A percentile compares a stretch with the other conserved stretches of the same genome.
These are phyloP conservation scores for Oikopleura albicans DNA, from an alignment of 23 tunicate species.

Conservation along the genomic window DNA sequence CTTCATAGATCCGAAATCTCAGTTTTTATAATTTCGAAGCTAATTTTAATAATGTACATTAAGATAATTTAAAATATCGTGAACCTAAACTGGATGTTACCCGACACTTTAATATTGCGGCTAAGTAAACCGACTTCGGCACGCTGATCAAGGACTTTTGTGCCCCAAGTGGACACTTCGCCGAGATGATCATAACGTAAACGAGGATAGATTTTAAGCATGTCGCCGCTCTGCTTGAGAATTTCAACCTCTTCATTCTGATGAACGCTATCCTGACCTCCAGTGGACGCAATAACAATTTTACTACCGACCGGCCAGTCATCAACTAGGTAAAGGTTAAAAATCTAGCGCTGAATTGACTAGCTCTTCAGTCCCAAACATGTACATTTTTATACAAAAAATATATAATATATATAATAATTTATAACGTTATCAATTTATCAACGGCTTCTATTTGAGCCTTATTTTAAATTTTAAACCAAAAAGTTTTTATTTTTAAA, in stretches of 20 bases:
- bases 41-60: background rate
- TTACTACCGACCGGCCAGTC: conserved; percentile 56
- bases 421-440: too few relatives aligned
- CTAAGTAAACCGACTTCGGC: conserved; percentile 82
- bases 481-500: background rate
- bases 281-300: conserved; percentile 73
- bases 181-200: background rate
- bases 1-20: too few relatives aligned
- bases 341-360: too few relatives aligned
- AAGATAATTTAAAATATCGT: background rate
- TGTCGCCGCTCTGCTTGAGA: background rate
- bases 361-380: too few relatives aligned
- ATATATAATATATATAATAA: too few relatives aligned
- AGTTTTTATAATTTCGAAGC: too few relatives aligned
- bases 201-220: background rate
- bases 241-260: background rate
- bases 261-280: conserved; percentile 8
- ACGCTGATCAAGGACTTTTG: background rate
- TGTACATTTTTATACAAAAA: too few relatives aligned
- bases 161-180: background rate
- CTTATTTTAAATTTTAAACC: background rate
- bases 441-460: background rate
- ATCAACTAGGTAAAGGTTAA: too few relatives aligned
- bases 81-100: background rate
- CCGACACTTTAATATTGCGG: conserved; percentile 41